Evolutionary conservation across 2,797 vertebrate genomes (phyloP).

Genomic region (Ispidina picta): DNA sequence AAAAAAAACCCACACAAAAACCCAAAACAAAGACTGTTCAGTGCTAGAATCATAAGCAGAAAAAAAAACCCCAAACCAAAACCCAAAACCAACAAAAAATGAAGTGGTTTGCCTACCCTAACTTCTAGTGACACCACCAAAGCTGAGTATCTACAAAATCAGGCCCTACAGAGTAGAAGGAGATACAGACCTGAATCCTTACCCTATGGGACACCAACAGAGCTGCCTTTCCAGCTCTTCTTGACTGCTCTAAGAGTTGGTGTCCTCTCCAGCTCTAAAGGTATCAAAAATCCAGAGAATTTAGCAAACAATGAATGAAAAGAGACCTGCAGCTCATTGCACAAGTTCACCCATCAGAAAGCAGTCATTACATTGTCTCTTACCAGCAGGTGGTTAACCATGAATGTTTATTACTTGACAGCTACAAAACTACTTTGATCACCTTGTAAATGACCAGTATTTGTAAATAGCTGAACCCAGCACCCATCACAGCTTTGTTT

Average conservation of each 20-base stretch:
- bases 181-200: background rate
- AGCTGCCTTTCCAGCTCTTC: background rate
- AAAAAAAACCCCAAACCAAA: too few relatives aligned
- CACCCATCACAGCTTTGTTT: background rate
- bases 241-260: background rate
- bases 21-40: background rate
- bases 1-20: too few relatives aligned
- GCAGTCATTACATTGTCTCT: background rate
- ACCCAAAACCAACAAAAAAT: background rate
- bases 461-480: background rate
- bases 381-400: conserved; percentile 24
- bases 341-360: conserved; percentile 21
- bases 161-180: background rate
- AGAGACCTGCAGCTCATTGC: conserved; percentile 13
- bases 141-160: background rate
- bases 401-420: background rate
- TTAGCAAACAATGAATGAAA: conserved; percentile 12
- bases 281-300: background rate
- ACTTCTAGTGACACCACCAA: background rate
- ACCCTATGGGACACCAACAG: background rate
- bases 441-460: background rate
- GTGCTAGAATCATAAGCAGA: background rate
- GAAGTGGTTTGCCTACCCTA: background rate
- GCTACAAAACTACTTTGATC: background rate
- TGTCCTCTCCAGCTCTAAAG: background rate